phyloP scores from a whole-genome alignment of 2,113 vertebrate species.

The Oenanthe melanoleuca region DNA sequence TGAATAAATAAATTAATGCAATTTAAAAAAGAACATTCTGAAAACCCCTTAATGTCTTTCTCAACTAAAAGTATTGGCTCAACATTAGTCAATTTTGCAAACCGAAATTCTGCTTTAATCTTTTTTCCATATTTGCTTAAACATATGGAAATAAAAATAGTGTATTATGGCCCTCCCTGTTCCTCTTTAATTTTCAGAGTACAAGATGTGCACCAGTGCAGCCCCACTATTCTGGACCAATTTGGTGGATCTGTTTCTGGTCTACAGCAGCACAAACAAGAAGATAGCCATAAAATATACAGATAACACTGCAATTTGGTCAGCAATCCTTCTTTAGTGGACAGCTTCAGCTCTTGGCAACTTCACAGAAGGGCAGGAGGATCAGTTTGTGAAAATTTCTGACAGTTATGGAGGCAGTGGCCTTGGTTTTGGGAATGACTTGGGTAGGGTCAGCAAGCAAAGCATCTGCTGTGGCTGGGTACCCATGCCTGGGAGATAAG shows the following conservation, averaged over 20 bases:
- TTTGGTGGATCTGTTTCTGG: not conserved
- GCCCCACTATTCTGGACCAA: not conserved
- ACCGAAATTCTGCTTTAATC: not conserved
- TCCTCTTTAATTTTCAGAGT: not conserved
- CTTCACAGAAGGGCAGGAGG: not conserved
- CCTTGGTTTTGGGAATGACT: not conserved
- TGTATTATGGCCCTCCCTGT: not conserved
- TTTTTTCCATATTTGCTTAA: slow-evolving; percentile 26
- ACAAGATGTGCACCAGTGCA: not conserved
- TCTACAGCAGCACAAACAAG: not conserved
- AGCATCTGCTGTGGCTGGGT: not conserved
- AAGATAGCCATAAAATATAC: not conserved
- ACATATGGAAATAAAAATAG: not conserved
- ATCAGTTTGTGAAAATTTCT: not conserved
- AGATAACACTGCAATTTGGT: not conserved
- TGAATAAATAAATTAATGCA: not conserved
- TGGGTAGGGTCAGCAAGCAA: not conserved
- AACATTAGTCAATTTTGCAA: slow-evolving; percentile 6
- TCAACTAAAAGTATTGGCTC: not conserved
- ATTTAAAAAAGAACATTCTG: not conserved
- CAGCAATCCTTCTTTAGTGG: not conserved
- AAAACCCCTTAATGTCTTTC: not conserved
- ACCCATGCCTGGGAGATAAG: not conserved
- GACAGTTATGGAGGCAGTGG: not conserved
- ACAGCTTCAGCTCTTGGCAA: not conserved